These are phyloP conservation scores for Mesaphorura yosii DNA, from an alignment of 1,140 invertebrate species.

Conservation along the genomic window DNA sequence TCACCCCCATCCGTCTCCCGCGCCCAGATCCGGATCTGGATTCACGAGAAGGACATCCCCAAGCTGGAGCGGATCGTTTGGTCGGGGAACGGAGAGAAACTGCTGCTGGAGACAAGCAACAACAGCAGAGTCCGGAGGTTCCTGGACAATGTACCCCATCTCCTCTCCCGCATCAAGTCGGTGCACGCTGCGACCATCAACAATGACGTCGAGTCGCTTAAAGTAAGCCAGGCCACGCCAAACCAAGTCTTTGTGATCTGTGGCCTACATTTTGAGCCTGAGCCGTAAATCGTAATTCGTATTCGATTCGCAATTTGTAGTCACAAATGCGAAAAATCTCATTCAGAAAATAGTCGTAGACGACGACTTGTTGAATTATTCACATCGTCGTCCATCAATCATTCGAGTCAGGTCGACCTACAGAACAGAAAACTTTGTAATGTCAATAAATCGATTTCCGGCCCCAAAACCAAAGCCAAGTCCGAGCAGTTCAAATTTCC, in stretches of 20 bases:
- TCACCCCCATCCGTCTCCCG: slow-evolving; percentile 27
- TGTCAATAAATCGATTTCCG: no score
- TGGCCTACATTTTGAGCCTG: no score
- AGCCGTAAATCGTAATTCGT: no score
- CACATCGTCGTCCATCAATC: no score
- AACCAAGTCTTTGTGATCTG: neutral
- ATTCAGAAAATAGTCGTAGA: no score
- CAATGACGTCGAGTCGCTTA: slow-evolving; percentile 53
- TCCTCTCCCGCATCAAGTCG: slow-evolving; percentile 62
- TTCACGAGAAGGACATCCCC: slow-evolving; percentile 38
- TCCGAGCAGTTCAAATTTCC: no score
- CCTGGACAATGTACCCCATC: slow-evolving; percentile 69
- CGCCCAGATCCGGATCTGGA: slow-evolving; percentile 39
- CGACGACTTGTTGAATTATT: no score
- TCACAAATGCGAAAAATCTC: no score
- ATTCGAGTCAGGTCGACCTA: no score
- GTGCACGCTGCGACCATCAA: slow-evolving; percentile 62
- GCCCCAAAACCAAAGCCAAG: no score
- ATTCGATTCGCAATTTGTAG: no score
- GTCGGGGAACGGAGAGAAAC: slow-evolving; percentile 69
- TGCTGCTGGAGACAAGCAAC: slow-evolving; percentile 68
- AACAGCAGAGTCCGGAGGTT: slow-evolving; percentile 66
- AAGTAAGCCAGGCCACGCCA: slow-evolving; percentile 21
- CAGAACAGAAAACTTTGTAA: no score
- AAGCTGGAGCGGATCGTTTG: slow-evolving; percentile 58